Base-by-base conservation (phyloP, 1,140 invertebrate species). In the Drosophila pruinosa region DNA sequence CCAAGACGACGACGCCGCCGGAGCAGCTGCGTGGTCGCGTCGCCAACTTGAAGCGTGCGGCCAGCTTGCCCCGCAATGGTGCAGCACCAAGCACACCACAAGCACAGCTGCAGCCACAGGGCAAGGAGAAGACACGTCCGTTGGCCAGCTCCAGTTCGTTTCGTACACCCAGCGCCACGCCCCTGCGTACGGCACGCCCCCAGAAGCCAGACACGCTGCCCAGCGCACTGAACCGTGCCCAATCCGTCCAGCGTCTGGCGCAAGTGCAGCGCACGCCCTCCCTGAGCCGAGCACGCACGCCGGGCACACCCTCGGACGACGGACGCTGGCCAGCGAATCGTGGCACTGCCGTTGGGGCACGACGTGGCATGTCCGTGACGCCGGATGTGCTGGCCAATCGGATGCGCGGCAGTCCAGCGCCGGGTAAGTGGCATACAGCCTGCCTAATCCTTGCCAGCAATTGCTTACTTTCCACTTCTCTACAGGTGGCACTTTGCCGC, bases 281-380 rank as follows among this genome's bases (percentile, higher is more conserved):
- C 0, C 89, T 93, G 1, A 92, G 92, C 3, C 91, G 94, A 50
- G 93, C 93, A 50, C 91, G 93, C 22, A 94, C 94, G 2, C 94
- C 94, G 0, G 92, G 92, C 24, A 95, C 94, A 0, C 94, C 95
- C 0, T 93, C 93, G 3, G 95, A 96, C 38, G 95, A 96, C 68
- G 93, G 94, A 19, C 92, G 94, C 41, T 95, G 95, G 93, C 94
- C 95, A 15, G 91, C 92, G 50, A 90, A 85, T 63, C 64, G 70
- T 2, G 71, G 22, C 31, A 67, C 63, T 4, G 22, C 12, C 62
- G n/a, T n/a, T n/a, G 90, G 34, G 0, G 91, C 56, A 0, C 72
- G 57, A n/a, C 64, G 61, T 7, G 82, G 68, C 0, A 71, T 65
- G 58, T 81, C 71, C 24, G 91, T 75, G 3, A 78, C 71, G 41